Evolutionary conservation across 2,888 invertebrate genomes (phyloP).

Genomic region (Cybosia mesomella): DNA sequence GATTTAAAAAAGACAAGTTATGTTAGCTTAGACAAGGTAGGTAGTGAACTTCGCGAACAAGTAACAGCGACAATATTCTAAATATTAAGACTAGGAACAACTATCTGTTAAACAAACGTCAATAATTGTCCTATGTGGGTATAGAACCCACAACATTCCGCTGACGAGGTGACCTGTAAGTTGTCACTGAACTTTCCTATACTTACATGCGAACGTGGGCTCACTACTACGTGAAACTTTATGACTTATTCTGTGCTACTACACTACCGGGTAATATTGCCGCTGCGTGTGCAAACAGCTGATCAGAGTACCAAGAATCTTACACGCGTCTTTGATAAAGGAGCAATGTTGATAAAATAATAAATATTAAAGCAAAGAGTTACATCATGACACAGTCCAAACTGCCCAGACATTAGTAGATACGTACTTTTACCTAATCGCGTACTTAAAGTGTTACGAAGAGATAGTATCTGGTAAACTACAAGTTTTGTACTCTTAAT

Average conservation of each 20-base stretch:
- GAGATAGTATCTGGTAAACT: conserved; percentile 11
- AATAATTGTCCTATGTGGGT: no score
- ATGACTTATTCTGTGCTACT: background rate
- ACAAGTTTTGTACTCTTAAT: conserved; percentile 6
- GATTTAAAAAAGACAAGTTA: no score
- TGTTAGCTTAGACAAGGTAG: no score
- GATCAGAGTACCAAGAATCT: background rate
- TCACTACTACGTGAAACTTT: background rate
- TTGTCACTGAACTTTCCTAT: background rate
- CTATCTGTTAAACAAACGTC: no score
- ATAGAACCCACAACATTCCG: background rate
- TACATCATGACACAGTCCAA: background rate
- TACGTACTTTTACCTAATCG: conserved; percentile 27
- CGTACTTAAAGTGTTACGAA: background rate
- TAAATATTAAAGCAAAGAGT: background rate
- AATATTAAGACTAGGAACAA: no score
- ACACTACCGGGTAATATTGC: background rate
- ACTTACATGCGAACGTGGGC: background rate
- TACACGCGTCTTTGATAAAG: background rate
- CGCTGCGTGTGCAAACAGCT: background rate
- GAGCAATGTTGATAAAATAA: background rate
- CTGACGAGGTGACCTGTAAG: no score
- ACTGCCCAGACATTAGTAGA: background rate
- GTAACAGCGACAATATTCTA: no score
- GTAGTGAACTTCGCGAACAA: no score